A percentile compares a stretch with the other conserved stretches of the same genome.
Conservation (phyloP, 2,797 vertebrate genomes). For the Dendrocincla tyrannina region DNA sequence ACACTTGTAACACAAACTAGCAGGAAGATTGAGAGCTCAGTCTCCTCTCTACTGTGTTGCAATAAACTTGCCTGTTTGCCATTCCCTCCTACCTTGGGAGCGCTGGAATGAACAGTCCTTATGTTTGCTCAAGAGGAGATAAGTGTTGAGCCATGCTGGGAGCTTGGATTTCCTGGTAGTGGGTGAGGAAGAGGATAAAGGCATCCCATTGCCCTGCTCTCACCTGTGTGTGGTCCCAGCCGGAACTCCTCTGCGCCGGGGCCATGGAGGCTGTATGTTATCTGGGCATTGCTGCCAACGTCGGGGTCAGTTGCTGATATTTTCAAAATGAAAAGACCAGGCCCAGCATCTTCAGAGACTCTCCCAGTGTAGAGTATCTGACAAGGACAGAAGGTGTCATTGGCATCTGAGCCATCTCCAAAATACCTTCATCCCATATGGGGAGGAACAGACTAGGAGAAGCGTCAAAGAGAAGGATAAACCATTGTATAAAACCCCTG, state of each 20-base stretch:
- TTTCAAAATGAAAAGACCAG: constrained; percentile 85
- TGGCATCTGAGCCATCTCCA: neutral
- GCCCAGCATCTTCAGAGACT: constrained; percentile 87
- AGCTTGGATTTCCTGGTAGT: neutral
- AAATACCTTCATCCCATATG: accelerated
- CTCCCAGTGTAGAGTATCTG: constrained; percentile 89
- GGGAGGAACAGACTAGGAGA: neutral
- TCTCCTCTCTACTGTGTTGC: neutral
- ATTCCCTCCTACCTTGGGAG: neutral
- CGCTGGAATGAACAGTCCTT: neutral
- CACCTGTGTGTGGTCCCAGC: constrained; percentile 90
- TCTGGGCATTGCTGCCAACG: constrained; percentile 87
- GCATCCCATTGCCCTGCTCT: neutral
- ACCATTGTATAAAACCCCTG: neutral
- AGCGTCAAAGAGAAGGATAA: neutral
- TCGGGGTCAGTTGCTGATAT: constrained; percentile 89
- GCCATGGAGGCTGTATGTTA: constrained; percentile 91
- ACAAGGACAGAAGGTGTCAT: constrained; percentile 25
- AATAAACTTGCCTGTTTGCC: neutral
- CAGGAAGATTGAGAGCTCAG: neutral
- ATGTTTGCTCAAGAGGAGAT: neutral
- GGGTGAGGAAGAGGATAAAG: neutral
- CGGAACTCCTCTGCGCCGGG: constrained; percentile 88
- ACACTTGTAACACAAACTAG: neutral
- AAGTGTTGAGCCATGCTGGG: neutral